Percentiles rank a stretch among this genome's conserved stretches.
These are phyloP conservation scores for Steinernema khuongi DNA, from an alignment of 1,140 invertebrate species.

Conservation along the genomic window DNA sequence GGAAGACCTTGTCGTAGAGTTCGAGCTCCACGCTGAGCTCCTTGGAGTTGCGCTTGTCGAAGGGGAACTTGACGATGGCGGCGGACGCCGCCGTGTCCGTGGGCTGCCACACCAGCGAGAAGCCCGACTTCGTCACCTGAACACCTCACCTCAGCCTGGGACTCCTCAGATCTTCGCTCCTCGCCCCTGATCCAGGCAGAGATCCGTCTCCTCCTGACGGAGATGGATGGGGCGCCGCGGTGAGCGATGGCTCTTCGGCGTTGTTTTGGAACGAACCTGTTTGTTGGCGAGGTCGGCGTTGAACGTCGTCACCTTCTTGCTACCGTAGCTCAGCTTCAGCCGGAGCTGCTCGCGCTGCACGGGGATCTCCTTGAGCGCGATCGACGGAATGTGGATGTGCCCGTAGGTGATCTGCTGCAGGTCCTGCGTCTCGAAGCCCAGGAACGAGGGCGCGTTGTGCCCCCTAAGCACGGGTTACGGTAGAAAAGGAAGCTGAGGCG, in stretches of 20 bases:
- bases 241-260: neutral
- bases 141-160: too few relatives aligned
- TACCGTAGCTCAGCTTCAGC: conserved; percentile 32
- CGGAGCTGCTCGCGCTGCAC: conserved; percentile 55
- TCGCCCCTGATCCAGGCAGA: too few relatives aligned
- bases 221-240: neutral
- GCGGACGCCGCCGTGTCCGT: conserved; percentile 42
- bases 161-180: neutral
- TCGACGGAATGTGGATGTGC: conserved; percentile 58
- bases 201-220: neutral
- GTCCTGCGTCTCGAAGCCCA: conserved; percentile 56
- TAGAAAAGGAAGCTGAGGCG: neutral
- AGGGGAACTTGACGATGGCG: conserved; percentile 58
- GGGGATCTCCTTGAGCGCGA: conserved; percentile 53
- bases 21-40: conserved; percentile 35
- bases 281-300: conserved; percentile 57
- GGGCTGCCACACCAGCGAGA: conserved; percentile 58
- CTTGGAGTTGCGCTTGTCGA: conserved; percentile 43
- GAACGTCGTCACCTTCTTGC: conserved; percentile 52
- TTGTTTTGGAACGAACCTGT: conserved; percentile 30
- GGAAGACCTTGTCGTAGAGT: conserved; percentile 40
- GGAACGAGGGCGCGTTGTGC: conserved; percentile 54
- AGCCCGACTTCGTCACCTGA: conserved; percentile 54
- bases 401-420: conserved; percentile 48
- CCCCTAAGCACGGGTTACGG: conserved; percentile 41